A percentile compares a stretch with the other conserved stretches of the same genome.
phyloP scores from a whole-genome alignment of 2,888 invertebrate genomes.

The Ptilodon capucinus region DNA sequence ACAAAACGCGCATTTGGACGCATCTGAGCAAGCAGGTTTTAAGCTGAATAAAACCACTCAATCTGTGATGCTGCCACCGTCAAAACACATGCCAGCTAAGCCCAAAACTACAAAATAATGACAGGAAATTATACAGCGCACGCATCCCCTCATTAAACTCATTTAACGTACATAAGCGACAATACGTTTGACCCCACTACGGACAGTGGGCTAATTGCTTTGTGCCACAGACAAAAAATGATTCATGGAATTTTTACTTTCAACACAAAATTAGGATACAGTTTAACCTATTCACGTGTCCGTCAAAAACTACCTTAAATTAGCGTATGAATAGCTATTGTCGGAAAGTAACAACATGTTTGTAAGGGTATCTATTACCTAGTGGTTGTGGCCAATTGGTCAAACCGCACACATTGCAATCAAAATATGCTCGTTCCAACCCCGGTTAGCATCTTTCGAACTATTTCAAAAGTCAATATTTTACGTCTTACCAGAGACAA shows the following conservation, averaged over 20 bases:
- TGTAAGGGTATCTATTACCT: too few relatives aligned
- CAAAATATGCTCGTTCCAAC: too few relatives aligned
- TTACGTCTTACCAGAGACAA: too few relatives aligned
- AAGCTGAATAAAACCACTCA: too few relatives aligned
- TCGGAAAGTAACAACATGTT: neutral
- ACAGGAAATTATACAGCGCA: constrained; percentile 42
- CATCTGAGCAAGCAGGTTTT: too few relatives aligned
- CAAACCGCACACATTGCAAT: too few relatives aligned
- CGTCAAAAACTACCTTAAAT: neutral
- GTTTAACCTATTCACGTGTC: neutral
- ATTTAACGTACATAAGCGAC: constrained; percentile 53
- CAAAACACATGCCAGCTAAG: neutral
- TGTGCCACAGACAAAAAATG: constrained; percentile 30
- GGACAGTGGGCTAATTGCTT: constrained; percentile 41
- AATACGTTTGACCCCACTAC: constrained; percentile 49
- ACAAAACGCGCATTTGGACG: too few relatives aligned
- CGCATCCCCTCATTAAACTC: constrained; percentile 55
- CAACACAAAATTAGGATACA: constrained; percentile 3
- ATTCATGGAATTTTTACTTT: constrained; percentile 22
- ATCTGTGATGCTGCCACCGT: neutral
- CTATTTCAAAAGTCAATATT: too few relatives aligned
- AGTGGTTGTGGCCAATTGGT: too few relatives aligned
- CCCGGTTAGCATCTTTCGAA: too few relatives aligned
- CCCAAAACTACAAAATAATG: constrained; percentile 14
- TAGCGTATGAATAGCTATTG: neutral